These are phyloP conservation scores for Trichopria drosophilae DNA, from an alignment of 2,888 invertebrate species.

Conservation along the genomic window DNA sequence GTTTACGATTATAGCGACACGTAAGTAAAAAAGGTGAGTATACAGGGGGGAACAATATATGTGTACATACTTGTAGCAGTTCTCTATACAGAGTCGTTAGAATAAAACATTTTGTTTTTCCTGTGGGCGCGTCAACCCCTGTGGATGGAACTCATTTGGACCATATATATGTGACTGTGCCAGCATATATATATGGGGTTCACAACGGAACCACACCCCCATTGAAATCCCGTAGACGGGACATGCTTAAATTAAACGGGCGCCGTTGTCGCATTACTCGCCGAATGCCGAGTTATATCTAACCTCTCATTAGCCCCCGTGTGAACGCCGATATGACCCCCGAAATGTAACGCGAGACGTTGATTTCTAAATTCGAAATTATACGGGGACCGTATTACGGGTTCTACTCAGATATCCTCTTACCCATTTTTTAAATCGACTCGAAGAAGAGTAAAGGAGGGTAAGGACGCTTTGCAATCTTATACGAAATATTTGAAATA, in stretches of 20 bases:
- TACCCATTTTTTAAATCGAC: no score
- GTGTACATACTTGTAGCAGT: no score
- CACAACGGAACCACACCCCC: constrained; percentile 51
- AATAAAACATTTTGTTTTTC: constrained; percentile 54
- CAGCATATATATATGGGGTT: constrained; percentile 8
- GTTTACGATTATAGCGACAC: no score
- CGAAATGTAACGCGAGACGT: constrained; percentile 43
- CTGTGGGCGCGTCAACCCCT: constrained; percentile 46
- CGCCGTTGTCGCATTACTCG: constrained; percentile 35
- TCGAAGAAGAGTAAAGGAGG: no score
- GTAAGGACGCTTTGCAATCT: no score
- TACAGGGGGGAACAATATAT: background rate
- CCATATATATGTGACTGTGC: constrained; percentile 24
- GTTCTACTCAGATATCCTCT: no score
- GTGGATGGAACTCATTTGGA: constrained; percentile 7
- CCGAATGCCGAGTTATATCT: constrained; percentile 55
- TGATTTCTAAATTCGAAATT: constrained; percentile 46
- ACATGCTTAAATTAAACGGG: constrained; percentile 56
- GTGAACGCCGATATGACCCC: constrained; percentile 45
- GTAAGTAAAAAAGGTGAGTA: no score
- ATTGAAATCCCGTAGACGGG: constrained; percentile 43
- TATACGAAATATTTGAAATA: no score
- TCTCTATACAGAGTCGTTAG: no score
- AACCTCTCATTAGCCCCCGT: constrained; percentile 58
- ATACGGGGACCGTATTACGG: constrained; percentile 5